Conservation (phyloP, 2,113 vertebrate species). For the Silurus meridionalis region DNA sequence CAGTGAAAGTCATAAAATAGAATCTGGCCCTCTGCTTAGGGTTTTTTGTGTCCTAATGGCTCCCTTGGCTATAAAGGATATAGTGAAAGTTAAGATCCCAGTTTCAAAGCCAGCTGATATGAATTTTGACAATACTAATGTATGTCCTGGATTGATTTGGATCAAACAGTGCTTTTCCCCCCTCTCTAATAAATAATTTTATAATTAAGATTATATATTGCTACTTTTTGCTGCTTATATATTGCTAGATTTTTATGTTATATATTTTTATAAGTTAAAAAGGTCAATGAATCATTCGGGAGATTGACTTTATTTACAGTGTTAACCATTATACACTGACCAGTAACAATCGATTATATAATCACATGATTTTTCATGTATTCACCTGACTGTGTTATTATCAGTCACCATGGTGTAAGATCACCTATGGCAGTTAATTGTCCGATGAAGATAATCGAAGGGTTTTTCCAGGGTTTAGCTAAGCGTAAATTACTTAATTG, state of each 20-base stretch:
- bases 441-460: slow-evolving; percentile 17
- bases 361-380: neutral
- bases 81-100: slow-evolving; percentile 41
- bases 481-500: slow-evolving; percentile 58
- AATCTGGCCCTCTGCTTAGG: slow-evolving; percentile 35
- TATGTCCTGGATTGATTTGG: slow-evolving; percentile 17
- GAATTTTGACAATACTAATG: slow-evolving; percentile 23
- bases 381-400: neutral
- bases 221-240: no score
- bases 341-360: neutral
- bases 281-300: neutral
- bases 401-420: neutral
- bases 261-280: neutral
- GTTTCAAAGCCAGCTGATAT: slow-evolving; percentile 31
- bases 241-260: no score
- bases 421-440: slow-evolving; percentile 15
- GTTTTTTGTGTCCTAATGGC: slow-evolving; percentile 3
- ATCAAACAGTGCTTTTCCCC: neutral
- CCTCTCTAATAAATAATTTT: neutral
- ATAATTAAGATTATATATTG: slow-evolving; percentile 1
- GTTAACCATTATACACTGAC: neutral
- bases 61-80: slow-evolving; percentile 31
- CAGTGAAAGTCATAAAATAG: slow-evolving; percentile 27
- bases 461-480: slow-evolving; percentile 42
- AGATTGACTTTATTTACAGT: neutral